Evolutionary conservation across 2,888 invertebrate species (phyloP).

Genomic region (Caenorhabditis angaria): DNA sequence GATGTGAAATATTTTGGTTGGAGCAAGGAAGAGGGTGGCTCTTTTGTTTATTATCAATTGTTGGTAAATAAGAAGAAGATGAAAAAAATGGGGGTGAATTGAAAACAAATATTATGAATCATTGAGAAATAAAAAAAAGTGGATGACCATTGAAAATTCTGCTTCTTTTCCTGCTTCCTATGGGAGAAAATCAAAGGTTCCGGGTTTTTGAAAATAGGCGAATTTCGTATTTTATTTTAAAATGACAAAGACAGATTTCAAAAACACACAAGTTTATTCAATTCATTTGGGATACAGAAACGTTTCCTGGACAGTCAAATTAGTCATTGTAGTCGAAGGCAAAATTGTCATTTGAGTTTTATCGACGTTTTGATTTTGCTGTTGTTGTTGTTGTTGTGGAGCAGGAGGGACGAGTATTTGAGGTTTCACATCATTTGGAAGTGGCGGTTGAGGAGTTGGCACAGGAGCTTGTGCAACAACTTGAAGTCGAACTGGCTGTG

Average conservation of each 20-base stretch:
- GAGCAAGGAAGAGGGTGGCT: neutral
- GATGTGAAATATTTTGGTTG: neutral
- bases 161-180: neutral
- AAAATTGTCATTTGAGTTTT: too few relatives aligned
- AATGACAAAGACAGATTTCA: too few relatives aligned
- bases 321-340: too few relatives aligned
- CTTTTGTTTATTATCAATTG: conserved; percentile 4
- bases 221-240: too few relatives aligned
- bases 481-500: too few relatives aligned
- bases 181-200: neutral
- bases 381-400: neutral
- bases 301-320: too few relatives aligned
- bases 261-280: too few relatives aligned
- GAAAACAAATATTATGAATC: conserved; percentile 2
- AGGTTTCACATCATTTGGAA: neutral
- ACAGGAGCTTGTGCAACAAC: too few relatives aligned
- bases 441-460: neutral
- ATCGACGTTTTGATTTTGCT: neutral
- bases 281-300: too few relatives aligned
- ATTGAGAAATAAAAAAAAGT: neutral
- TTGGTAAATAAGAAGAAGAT: too few relatives aligned
- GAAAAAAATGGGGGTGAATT: neutral
- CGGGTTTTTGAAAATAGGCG: too few relatives aligned
- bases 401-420: neutral
- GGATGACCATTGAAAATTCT: too few relatives aligned